A percentile compares a stretch with the other conserved stretches of the same genome.
Evolutionary conservation across 2,797 vertebrate genomes (phyloP).

Genomic region (Myotis vivesi): DNA sequence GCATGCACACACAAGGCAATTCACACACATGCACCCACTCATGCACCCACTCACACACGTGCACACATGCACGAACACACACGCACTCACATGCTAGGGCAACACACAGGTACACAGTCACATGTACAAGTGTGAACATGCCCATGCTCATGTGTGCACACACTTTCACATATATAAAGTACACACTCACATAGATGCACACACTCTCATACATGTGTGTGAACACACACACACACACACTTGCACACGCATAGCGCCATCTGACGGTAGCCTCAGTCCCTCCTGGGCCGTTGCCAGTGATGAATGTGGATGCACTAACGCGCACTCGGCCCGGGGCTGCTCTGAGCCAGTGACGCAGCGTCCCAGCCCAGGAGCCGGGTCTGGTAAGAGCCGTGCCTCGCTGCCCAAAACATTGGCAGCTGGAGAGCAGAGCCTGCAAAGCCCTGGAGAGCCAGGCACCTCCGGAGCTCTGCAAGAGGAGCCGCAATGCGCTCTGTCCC

Average conservation of each 20-base stretch:
- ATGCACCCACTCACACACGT: accelerated
- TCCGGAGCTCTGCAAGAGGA: accelerated
- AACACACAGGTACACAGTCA: accelerated
- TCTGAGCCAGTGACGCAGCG: not conserved
- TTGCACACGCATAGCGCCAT: accelerated
- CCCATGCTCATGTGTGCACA: accelerated
- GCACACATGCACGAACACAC: accelerated
- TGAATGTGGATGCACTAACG: not conserved
- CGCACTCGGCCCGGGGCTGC: not conserved
- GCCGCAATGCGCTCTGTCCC: accelerated
- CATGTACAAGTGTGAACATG: accelerated
- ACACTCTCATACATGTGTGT: accelerated
- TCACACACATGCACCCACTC: accelerated
- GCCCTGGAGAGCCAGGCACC: accelerated
- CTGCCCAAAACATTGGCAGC: not conserved
- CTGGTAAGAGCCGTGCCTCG: not conserved
- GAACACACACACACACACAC: not conserved
- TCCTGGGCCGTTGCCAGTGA: not conserved
- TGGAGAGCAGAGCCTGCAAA: not conserved
- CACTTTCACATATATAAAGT: accelerated
- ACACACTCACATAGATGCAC: not conserved
- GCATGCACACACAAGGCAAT: not conserved
- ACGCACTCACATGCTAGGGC: accelerated
- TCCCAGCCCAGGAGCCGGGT: not conserved
- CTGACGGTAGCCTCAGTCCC: not conserved